Percentiles rank a stretch among this genome's conserved stretches.
phyloP scores from a whole-genome alignment of 1,140 invertebrate species.

The Platorchestia sp. region DNA sequence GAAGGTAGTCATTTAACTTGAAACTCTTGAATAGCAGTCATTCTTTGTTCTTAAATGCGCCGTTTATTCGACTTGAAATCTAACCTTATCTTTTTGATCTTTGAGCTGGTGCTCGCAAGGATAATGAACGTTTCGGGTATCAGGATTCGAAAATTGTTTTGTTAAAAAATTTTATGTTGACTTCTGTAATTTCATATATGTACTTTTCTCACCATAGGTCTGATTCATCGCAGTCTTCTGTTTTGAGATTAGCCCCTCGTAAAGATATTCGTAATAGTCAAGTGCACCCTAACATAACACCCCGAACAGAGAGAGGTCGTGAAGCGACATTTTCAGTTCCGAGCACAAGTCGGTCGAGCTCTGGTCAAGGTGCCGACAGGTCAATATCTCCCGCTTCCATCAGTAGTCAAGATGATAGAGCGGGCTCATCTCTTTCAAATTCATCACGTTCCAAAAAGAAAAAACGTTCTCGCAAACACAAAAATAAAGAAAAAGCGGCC shows the following conservation, averaged over 20 bases:
- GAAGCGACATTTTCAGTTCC: background rate
- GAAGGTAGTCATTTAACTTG: background rate
- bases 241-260: constrained; percentile 41
- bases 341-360: background rate
- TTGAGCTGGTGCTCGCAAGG: background rate
- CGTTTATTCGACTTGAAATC: background rate
- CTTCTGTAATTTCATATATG: background rate
- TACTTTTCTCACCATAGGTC: background rate
- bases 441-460: background rate
- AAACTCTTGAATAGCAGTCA: background rate
- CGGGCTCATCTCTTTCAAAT: background rate
- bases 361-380: background rate
- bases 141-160: background rate
- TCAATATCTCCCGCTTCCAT: background rate
- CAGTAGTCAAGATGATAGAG: constrained; percentile 14
- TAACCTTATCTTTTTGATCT: background rate
- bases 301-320: background rate
- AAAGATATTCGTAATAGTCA: constrained; percentile 30
- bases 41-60: background rate
- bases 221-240: constrained; percentile 1
- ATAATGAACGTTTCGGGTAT: background rate
- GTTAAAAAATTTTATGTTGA: too few relatives aligned
- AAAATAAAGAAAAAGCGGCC: background rate
- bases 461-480: background rate
- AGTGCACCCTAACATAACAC: background rate